These are phyloP conservation scores for Brachyistius frenatus DNA, from an alignment of 2,113 vertebrate species.

Conservation along the genomic window DNA sequence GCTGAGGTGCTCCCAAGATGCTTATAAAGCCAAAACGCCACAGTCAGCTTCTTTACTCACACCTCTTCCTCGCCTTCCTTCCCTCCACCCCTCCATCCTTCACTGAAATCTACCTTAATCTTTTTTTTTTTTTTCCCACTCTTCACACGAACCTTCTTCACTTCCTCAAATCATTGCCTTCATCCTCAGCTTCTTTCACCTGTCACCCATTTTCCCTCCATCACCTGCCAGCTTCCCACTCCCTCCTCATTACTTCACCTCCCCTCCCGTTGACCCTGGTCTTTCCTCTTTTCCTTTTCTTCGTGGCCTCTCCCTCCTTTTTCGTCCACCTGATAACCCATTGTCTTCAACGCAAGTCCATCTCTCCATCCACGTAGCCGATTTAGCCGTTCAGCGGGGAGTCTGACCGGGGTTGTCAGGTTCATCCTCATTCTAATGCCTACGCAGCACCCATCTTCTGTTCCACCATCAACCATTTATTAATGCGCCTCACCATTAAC, in stretches of 20 bases:
- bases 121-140: background rate
- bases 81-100: background rate
- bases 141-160: background rate
- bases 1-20: slow-evolving; percentile 69
- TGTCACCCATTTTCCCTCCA: slow-evolving; percentile 8
- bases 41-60: slow-evolving; percentile 75
- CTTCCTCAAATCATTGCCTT: background rate
- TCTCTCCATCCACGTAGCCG: background rate
- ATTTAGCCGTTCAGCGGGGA: slow-evolving; percentile 6
- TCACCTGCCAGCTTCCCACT: slow-evolving; percentile 28
- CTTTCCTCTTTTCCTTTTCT: slow-evolving; percentile 8
- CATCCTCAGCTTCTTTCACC: slow-evolving; percentile 3
- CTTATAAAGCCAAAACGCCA: slow-evolving; percentile 69
- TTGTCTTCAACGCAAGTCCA: slow-evolving; percentile 12
- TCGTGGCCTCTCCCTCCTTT: slow-evolving; percentile 16
- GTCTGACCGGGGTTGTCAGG: slow-evolving; percentile 20
- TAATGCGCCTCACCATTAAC: background rate
- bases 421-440: slow-evolving; percentile 30
- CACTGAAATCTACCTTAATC: background rate
- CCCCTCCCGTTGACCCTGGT: background rate
- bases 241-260: slow-evolving; percentile 20
- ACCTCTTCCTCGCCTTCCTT: slow-evolving; percentile 4
- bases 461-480: slow-evolving; percentile 33
- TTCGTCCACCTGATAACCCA: slow-evolving; percentile 24
- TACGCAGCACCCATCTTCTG: background rate